phyloP scores from a whole-genome alignment of 2,888 invertebrate genomes.

The Mesodorylaimus sp. region DNA sequence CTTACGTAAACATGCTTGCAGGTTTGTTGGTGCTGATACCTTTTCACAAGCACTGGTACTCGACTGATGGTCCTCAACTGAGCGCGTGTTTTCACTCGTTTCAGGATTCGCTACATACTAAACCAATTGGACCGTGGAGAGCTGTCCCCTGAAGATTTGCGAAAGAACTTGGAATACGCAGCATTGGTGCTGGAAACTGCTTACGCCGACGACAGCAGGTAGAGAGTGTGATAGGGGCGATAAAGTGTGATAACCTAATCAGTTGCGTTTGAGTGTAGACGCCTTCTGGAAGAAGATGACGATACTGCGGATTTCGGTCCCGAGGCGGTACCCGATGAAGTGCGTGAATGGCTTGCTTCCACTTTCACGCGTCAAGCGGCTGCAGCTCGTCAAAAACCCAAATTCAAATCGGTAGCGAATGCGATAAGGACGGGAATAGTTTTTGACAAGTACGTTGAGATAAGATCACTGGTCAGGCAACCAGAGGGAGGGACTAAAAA shows the following conservation, averaged over 20 bases:
- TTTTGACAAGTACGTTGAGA: constrained; percentile 50
- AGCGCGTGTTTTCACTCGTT: constrained; percentile 17
- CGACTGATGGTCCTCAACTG: no score
- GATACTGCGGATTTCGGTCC: constrained; percentile 86
- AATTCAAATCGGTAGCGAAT: constrained; percentile 83
- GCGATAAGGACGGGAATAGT: constrained; percentile 92
- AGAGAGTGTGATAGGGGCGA: constrained; percentile 42
- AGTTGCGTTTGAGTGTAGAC: neutral
- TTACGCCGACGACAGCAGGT: constrained; percentile 62
- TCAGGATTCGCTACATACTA: constrained; percentile 65
- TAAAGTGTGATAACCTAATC: no score
- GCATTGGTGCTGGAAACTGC: constrained; percentile 71
- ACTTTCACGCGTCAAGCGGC: constrained; percentile 54
- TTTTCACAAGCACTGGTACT: no score
- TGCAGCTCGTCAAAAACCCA: constrained; percentile 14
- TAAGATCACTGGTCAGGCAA: no score
- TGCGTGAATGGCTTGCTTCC: constrained; percentile 78
- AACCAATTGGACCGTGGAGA: constrained; percentile 60
- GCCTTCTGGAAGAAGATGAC: constrained; percentile 42
- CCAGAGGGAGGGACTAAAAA: no score
- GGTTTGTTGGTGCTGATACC: no score
- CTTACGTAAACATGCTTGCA: constrained; percentile 27
- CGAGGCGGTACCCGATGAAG: constrained; percentile 78
- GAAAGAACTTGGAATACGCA: constrained; percentile 71
- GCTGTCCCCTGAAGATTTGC: constrained; percentile 62